These are phyloP conservation scores for Chiloscyllium punctatum DNA, from an alignment of 2,797 vertebrate species.

Conservation along the genomic window DNA sequence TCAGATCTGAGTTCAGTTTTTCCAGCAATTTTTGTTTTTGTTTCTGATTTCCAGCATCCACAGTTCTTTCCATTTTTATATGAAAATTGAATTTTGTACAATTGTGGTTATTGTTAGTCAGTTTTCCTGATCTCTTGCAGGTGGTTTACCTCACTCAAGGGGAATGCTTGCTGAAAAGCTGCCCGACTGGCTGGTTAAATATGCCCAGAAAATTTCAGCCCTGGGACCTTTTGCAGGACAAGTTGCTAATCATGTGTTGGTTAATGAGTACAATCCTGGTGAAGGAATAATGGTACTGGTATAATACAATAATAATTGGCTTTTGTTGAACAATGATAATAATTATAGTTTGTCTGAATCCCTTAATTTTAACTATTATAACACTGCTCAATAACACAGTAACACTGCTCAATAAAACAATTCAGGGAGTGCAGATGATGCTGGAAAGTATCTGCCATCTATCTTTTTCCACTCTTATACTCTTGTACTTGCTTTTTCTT, in stretches of 20 bases:
- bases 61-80: no score
- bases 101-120: conserved; percentile 14
- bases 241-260: conserved; percentile 77
- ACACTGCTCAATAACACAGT: background rate
- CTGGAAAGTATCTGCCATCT: background rate
- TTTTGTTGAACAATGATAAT: background rate
- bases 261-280: conserved; percentile 80
- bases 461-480: background rate
- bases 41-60: no score
- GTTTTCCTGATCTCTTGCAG: conserved; percentile 47
- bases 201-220: conserved; percentile 69
- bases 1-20: no score
- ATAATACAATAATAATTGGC: background rate
- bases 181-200: conserved; percentile 71
- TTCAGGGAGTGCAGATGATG: background rate
- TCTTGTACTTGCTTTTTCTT: background rate
- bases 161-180: conserved; percentile 78
- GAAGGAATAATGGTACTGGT: conserved; percentile 78
- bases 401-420: background rate
- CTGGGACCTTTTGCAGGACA: conserved; percentile 71
- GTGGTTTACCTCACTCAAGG: conserved; percentile 71
- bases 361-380: background rate
- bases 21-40: no score
- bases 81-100: background rate
- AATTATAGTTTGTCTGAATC: background rate